Evolutionary conservation across 2,113 vertebrate genomes (phyloP), one percentile per base, ranked within the genome.

Genomic region (Sardina pilchardus): DNA sequence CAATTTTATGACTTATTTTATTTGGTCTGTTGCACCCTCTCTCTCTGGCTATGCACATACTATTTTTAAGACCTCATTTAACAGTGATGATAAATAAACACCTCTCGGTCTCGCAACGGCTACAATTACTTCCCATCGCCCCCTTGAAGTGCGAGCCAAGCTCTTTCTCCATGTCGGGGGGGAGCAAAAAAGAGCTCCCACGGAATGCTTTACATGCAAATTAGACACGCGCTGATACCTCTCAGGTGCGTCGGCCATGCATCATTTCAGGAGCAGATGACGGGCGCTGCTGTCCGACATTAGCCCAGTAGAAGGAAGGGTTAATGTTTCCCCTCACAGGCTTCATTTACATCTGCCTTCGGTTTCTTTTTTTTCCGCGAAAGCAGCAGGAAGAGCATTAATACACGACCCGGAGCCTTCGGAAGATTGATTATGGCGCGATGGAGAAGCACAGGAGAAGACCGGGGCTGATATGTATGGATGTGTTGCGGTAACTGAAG

Each of bases 401-500:
- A 85, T 82, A 82, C 81, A 84, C 19, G 26, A 56, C 84, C 82
- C 82, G 30, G 30, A 81, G 53, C 34, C 63, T 30, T 50, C 59
- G 30, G 43, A 83, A 87, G 88, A 90, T 89, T 85, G 90, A 91
- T 90, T 83, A 86, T 53, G 19, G 81, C 43, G 71, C 50, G 81
- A 44, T 47, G 85, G 59, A 71, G 83, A 59, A 44, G 67, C 82
- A 42, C 26, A 19, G 30, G 26, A 71, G 1, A 71, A 78, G 71
- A 78, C 36, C 2, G 36, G 53, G 53, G 36, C 21, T 26, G 26
- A 48, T 67, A 44, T 48, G 53, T 78, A 82, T 50, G 82, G 86
- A 85, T 87, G 80, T 86, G 67, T 50, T 50, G 78, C 85, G 87
- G 89, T 86, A 90, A 88, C 90, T 85, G 34, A 84, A 90, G 84